Evolutionary conservation across 2,113 vertebrate genomes (phyloP).

Genomic region (Poicephalus gulielmi): DNA sequence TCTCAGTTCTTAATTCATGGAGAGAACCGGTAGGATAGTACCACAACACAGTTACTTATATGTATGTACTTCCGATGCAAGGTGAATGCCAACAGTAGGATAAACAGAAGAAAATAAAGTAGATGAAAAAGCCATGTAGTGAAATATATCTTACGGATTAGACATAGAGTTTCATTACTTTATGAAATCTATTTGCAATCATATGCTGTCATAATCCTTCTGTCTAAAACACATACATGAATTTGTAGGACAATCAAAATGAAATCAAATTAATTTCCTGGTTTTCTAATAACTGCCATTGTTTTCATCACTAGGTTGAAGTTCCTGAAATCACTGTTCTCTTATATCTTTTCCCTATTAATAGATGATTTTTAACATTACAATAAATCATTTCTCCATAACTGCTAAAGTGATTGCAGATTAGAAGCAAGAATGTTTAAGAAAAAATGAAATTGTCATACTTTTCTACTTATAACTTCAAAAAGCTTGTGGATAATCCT

Average conservation of each 20-base stretch:
- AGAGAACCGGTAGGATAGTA: background rate
- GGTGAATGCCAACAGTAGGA: slow-evolving; percentile 26
- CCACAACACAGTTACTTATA: background rate
- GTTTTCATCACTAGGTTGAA: background rate
- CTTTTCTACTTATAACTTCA: background rate
- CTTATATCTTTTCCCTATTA: background rate
- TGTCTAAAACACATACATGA: slow-evolving; percentile 45
- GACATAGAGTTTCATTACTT: slow-evolving; percentile 50
- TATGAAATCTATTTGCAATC: slow-evolving; percentile 52
- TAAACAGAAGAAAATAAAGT: slow-evolving; percentile 38
- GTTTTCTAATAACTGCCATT: background rate
- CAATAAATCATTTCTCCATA: background rate
- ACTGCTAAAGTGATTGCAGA: background rate
- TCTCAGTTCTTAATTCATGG: background rate
- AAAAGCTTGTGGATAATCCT: background rate
- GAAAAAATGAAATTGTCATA: background rate
- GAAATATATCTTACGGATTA: slow-evolving; percentile 65
- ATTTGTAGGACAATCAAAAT: slow-evolving; percentile 45
- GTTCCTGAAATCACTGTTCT: background rate
- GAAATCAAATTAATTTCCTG: slow-evolving; percentile 49
- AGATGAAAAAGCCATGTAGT: slow-evolving; percentile 21
- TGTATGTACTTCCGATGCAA: slow-evolving; percentile 10
- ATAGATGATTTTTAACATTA: background rate
- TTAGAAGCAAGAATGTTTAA: background rate
- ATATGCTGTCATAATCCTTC: slow-evolving; percentile 50